Evolutionary conservation across 2,888 invertebrate genomes (phyloP).

Genomic region (Eulithis testata): DNA sequence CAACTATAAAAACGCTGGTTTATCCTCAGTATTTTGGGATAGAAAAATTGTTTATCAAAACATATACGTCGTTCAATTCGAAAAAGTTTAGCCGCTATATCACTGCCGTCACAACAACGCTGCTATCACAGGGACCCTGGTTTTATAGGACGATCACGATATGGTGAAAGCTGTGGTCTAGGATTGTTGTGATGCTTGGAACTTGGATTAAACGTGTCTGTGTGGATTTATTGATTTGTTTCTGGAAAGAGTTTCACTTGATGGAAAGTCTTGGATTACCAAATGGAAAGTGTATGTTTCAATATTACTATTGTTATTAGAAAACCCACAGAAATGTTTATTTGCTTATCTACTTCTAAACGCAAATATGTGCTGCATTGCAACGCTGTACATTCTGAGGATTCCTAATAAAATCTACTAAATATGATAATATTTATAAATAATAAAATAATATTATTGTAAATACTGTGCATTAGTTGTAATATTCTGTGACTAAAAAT

Average conservation of each 20-base stretch:
- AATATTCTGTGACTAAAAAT: no score
- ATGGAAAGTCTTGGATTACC: slow-evolving; percentile 13
- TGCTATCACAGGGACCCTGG: slow-evolving; percentile 10
- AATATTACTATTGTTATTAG: slow-evolving; percentile 2
- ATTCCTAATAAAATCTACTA: no score
- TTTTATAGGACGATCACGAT: slow-evolving; percentile 33
- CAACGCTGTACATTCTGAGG: no score
- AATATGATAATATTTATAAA: no score
- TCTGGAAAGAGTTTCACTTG: slow-evolving; percentile 31
- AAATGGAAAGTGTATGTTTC: neutral
- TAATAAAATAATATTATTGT: no score
- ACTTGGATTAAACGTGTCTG: slow-evolving; percentile 25
- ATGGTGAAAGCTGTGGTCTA: slow-evolving; percentile 35
- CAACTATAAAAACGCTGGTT: no score
- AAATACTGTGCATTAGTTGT: no score
- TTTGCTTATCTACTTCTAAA: neutral
- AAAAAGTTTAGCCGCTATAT: neutral
- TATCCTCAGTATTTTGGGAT: no score
- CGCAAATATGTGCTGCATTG: no score
- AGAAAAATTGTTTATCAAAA: no score
- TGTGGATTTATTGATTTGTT: slow-evolving; percentile 32
- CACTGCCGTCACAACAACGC: neutral
- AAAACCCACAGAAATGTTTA: neutral
- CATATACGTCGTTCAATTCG: neutral
- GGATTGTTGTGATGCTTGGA: slow-evolving; percentile 32